Evolutionary conservation across 2,797 vertebrate species (phyloP).

Genomic region (Agapornis canus): DNA sequence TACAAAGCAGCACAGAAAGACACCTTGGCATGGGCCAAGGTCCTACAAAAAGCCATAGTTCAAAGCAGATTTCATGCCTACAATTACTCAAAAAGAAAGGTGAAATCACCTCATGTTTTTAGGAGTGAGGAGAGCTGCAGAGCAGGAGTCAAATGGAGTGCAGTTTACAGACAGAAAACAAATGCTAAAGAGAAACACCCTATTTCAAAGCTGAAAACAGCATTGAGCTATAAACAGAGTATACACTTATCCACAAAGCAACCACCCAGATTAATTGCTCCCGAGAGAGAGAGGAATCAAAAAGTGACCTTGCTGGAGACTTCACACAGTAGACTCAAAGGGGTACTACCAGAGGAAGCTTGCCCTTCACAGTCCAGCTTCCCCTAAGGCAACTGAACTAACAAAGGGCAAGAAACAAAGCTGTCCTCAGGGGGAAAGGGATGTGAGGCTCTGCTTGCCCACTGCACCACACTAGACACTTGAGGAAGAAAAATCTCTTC

Average conservation of each 20-base stretch:
- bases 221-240: background rate
- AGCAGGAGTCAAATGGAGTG: rapidly evolving
- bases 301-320: background rate
- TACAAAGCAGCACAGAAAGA: background rate
- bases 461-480: background rate
- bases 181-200: background rate
- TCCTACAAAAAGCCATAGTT: background rate
- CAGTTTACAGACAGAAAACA: background rate
- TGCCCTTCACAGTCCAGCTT: slow-evolving; percentile 10
- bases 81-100: background rate
- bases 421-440: background rate
- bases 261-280: background rate
- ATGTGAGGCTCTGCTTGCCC: background rate
- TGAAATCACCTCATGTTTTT: background rate
- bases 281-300: background rate
- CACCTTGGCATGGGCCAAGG: background rate
- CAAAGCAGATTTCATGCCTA: background rate
- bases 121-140: background rate
- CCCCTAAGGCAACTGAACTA: background rate
- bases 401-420: slow-evolving; percentile 28
- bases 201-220: slow-evolving; percentile 6
- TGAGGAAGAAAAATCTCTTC: background rate
- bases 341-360: background rate
- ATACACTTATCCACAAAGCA: background rate
- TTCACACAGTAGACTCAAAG: background rate